Evolutionary conservation across 2,888 invertebrate species (phyloP).

Genomic region (Philonicus albiceps): DNA sequence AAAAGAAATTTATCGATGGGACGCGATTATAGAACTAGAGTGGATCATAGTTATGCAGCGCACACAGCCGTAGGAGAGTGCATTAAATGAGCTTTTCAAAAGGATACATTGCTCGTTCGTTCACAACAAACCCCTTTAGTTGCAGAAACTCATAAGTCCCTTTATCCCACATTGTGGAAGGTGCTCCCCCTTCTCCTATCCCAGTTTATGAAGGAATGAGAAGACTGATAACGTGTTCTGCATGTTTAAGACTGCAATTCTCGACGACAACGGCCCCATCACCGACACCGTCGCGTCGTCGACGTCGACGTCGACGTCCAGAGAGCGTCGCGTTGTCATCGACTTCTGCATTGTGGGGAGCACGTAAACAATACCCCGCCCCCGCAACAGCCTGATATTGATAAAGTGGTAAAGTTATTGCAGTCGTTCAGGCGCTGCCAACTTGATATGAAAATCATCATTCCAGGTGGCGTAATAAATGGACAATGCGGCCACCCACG

Average conservation of each 20-base stretch:
- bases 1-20: not conserved
- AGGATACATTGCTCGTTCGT: not conserved
- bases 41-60: not conserved
- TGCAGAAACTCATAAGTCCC: conserved; percentile 18
- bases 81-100: conserved; percentile 12
- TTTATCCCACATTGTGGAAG: not conserved
- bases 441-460: conserved; percentile 25
- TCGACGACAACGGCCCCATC: not conserved
- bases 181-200: not conserved
- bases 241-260: not conserved
- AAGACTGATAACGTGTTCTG: conserved; percentile 1
- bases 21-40: not conserved
- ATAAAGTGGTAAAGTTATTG: conserved; percentile 28
- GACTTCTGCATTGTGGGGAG: not conserved
- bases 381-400: not conserved
- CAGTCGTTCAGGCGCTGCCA: conserved; percentile 15
- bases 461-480: conserved; percentile 24
- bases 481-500: conserved; percentile 5
- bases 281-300: not conserved
- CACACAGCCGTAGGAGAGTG: not conserved
- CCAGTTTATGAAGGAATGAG: not conserved
- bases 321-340: not conserved
- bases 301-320: not conserved
- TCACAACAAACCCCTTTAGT: conserved; percentile 2
- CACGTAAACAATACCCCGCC: not conserved